Base-by-base conservation (phyloP, 2,797 vertebrate species). In the Enteromius paludinosus region DNA sequence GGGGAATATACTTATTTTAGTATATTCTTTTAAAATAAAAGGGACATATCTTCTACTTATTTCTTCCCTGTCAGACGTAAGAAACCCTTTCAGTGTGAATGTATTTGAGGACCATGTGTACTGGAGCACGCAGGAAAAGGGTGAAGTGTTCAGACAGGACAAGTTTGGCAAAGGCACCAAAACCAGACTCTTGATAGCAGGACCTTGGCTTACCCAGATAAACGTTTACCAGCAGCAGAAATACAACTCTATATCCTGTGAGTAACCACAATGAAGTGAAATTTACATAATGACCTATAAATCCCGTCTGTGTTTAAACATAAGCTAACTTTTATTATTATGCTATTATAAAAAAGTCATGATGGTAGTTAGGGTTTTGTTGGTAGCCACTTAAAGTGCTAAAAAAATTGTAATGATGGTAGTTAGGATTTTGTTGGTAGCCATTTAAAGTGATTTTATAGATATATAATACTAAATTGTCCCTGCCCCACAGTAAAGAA, bases 131-230 rank as follows among this genome's bases (percentile, higher is more conserved):
- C 98, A 97, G 87, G 96, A 97, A 33, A 96, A 93, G 83, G 98
- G 98, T 56, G 98, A 99, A 93, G 96, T 99, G 81, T 99, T 97
- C 97, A 97, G 90, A 90, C 95, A 94, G 18, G 93, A 98, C 89
- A 99, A 99, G 91, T 99, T 99, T 87, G 98, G 98, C 33, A 94
- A 74, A 78, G 96, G 95, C 76, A 89, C 94, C 78, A 98, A 97
- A 94, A 95, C 97, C 33, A 99, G 96, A 90, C 92, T 98, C 62
- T 86, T 99, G 82, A 96, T 95, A 0, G 96, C 98, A 90, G 99
- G 97, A 87, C 97, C 98, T 0, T 99, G 98, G 98, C 95, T 99
- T 74, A 98, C 98, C 23, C 98, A 99, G 93, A 96, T 97, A 84
- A 96, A 97, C 69, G 91, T 99, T 90, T 99, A 99, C 92, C 98